These are phyloP conservation scores for Steinernema carpocapsae DNA, from an alignment of 2,888 invertebrate species.

Conservation along the genomic window DNA sequence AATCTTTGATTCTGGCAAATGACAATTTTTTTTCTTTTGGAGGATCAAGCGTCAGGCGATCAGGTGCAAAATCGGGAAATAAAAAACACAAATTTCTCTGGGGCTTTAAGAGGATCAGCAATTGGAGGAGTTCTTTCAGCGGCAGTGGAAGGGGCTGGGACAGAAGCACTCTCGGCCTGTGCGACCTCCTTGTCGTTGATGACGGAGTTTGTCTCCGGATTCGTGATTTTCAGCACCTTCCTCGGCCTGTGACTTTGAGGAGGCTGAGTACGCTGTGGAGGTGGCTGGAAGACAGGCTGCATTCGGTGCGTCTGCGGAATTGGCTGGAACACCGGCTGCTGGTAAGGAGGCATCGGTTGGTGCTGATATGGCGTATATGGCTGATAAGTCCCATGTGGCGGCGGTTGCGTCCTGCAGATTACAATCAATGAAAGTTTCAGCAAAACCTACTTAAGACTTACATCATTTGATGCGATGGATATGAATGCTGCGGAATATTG, in stretches of 20 bases:
- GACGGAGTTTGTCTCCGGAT: conserved; percentile 1
- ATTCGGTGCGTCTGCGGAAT: neutral
- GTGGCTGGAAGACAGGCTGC: neutral
- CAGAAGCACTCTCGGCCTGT: neutral
- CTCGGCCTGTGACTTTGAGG: neutral
- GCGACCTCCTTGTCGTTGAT: conserved; percentile 14
- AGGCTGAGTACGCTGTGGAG: neutral
- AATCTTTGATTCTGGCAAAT: too few species aligned
- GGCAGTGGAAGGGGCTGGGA: neutral
- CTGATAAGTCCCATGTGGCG: neutral
- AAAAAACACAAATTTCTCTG: too few species aligned
- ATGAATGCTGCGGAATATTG: conserved; percentile 20
- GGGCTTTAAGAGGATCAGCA: too few species aligned
- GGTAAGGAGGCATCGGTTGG: neutral
- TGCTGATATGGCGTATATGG: neutral
- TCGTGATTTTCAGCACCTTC: conserved; percentile 19
- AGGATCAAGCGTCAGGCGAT: too few species aligned
- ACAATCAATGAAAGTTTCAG: neutral
- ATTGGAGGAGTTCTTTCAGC: too few species aligned
- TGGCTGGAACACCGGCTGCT: neutral
- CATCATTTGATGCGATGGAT: conserved; percentile 22
- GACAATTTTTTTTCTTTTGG: too few species aligned
- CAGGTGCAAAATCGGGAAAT: too few species aligned
- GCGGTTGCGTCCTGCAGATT: neutral
- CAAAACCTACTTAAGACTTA: neutral